These are phyloP conservation scores for Poeciliopsis presidionis DNA, from an alignment of 2,797 vertebrate species.

Conservation along the genomic window DNA sequence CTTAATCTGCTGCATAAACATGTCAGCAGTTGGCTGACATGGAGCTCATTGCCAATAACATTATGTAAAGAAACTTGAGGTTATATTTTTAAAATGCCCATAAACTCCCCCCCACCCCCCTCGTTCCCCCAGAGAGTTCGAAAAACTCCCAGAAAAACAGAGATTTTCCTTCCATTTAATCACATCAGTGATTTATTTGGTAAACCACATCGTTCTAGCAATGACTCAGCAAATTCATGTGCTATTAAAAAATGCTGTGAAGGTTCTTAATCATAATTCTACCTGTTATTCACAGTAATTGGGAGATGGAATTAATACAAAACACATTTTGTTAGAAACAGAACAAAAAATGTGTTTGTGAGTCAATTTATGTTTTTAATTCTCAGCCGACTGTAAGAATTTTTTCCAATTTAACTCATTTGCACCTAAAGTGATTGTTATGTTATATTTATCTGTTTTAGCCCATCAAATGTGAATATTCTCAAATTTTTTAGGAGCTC, in stretches of 20 bases:
- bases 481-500: neutral
- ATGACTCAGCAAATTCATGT: constrained; percentile 1
- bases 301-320: neutral
- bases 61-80: constrained; percentile 2
- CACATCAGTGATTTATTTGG: neutral
- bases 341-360: neutral
- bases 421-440: neutral
- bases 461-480: neutral
- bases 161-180: constrained; percentile 6
- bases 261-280: neutral
- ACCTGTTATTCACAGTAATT: neutral
- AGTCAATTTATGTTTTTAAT: neutral
- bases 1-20: neutral
- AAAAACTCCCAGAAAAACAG: neutral
- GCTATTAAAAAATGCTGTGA: neutral
- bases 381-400: neutral
- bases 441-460: neutral
- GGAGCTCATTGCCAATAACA: neutral
- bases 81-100: constrained; percentile 11
- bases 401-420: neutral
- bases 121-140: neutral
- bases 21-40: neutral
- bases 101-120: neutral
- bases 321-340: neutral
- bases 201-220: neutral